Evolutionary conservation across 2,888 invertebrate species (phyloP).

Genomic region (Polia nebulosa): DNA sequence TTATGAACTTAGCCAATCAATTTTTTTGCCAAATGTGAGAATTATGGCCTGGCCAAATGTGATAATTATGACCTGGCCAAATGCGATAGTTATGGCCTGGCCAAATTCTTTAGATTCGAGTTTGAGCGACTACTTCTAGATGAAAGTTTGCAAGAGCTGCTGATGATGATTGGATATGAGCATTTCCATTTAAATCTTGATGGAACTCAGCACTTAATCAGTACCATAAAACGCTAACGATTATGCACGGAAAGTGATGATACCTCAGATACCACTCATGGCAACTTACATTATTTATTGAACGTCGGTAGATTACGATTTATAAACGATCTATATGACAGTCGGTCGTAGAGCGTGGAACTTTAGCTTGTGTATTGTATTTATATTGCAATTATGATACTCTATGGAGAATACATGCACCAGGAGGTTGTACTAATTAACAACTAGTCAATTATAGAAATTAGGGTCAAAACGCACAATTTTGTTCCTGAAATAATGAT

Average conservation of each 20-base stretch:
- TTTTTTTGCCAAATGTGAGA: too few species aligned
- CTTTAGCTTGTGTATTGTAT: too few species aligned
- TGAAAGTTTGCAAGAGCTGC: not conserved
- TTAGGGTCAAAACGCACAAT: not conserved
- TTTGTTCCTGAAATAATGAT: too few species aligned
- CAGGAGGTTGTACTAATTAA: too few species aligned
- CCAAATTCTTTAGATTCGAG: too few species aligned
- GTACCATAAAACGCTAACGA: conserved; percentile 3
- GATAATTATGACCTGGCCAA: too few species aligned
- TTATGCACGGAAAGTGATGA: not conserved
- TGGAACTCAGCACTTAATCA: not conserved
- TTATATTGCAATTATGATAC: not conserved
- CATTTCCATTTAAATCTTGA: conserved; percentile 18
- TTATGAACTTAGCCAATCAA: too few species aligned
- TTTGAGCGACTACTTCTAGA: too few species aligned
- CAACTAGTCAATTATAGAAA: not conserved
- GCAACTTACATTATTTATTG: not conserved
- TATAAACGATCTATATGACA: not conserved
- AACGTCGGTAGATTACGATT: not conserved
- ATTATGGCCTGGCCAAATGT: too few species aligned
- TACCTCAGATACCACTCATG: not conserved
- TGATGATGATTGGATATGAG: conserved; percentile 9
- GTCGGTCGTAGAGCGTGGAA: not conserved
- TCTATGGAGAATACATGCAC: not conserved
- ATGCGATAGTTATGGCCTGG: too few species aligned